A percentile compares a stretch with the other conserved stretches of the same genome.
phyloP scores from a whole-genome alignment of 2,888 invertebrate genomes.

The Stratiomys singularior region DNA sequence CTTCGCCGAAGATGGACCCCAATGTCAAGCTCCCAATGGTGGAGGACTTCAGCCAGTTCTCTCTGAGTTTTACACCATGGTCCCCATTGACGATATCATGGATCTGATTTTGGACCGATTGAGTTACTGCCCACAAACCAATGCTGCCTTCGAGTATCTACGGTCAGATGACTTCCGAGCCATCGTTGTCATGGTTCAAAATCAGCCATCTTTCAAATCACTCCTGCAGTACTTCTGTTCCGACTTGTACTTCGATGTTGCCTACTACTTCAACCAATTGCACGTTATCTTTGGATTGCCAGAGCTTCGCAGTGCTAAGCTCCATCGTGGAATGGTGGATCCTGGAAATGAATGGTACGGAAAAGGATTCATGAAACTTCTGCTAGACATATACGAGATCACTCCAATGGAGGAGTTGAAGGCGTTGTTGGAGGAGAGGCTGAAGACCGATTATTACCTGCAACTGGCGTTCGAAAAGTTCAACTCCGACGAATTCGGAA shows the following conservation, averaged over 20 bases:
- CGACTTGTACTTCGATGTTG: conserved; percentile 46
- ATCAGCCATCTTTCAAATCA: conserved; percentile 9
- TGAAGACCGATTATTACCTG: conserved; percentile 44
- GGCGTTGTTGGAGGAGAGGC: conserved; percentile 35
- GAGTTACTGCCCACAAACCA: conserved; percentile 46
- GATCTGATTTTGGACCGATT: conserved; percentile 36
- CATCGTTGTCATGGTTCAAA: conserved; percentile 42
- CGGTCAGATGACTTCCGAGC: conserved; percentile 36
- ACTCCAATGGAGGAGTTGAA: conserved; percentile 40
- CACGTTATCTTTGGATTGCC: conserved; percentile 46
- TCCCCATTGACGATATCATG: conserved; percentile 36
- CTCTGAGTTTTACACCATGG: conserved; percentile 21
- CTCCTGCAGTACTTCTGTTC: conserved; percentile 44
- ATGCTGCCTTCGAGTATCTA: conserved; percentile 46
- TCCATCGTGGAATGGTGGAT: neutral
- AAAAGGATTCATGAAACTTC: neutral
- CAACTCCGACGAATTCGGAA: conserved; percentile 46
- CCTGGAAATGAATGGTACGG: neutral
- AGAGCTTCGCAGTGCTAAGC: neutral
- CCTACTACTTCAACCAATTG: conserved; percentile 48
- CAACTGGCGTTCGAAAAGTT: conserved; percentile 43
- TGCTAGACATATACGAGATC: neutral
- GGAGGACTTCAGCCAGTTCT: conserved; percentile 46
- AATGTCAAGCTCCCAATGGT: conserved; percentile 46
- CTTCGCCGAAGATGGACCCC: conserved; percentile 25